phyloP scores from a whole-genome alignment of 2,797 vertebrate species.

The Enteromius thamalakanensis region DNA sequence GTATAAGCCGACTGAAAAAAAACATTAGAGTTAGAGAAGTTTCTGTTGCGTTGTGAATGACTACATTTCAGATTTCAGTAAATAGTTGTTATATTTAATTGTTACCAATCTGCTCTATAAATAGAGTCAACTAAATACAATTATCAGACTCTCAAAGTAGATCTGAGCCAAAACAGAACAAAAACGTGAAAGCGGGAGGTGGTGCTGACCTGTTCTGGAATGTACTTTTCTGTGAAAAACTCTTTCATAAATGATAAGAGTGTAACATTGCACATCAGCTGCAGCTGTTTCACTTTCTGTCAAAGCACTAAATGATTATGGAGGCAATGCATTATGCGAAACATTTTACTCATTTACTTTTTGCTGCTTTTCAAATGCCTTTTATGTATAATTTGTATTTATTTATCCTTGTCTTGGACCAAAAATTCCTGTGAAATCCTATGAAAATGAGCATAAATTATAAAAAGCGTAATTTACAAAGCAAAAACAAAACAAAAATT shows the following conservation, averaged over 20 bases:
- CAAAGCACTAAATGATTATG: not conserved
- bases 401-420: not conserved
- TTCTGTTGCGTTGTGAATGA: not conserved
- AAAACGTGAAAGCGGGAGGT: not conserved
- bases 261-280: not conserved
- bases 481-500: not conserved
- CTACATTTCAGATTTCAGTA: conserved; percentile 5
- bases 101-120: not conserved
- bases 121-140: not conserved
- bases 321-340: not conserved
- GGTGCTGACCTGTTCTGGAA: not conserved
- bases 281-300: conserved; percentile 10
- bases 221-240: not conserved
- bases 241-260: conserved; percentile 13
- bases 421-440: not conserved
- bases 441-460: not conserved
- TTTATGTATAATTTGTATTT: not conserved
- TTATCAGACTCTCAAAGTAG: not conserved
- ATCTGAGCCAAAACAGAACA: not conserved
- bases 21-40: not conserved
- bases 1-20: conserved; percentile 11
- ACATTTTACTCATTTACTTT: not conserved
- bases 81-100: conserved; percentile 20
- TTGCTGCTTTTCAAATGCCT: not conserved
- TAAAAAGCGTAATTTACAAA: too few relatives aligned